Percentiles rank a stretch among this genome's conserved stretches.
Evolutionary conservation across 2,888 invertebrate species (phyloP).

Genomic region (Trimorus sp.): DNA sequence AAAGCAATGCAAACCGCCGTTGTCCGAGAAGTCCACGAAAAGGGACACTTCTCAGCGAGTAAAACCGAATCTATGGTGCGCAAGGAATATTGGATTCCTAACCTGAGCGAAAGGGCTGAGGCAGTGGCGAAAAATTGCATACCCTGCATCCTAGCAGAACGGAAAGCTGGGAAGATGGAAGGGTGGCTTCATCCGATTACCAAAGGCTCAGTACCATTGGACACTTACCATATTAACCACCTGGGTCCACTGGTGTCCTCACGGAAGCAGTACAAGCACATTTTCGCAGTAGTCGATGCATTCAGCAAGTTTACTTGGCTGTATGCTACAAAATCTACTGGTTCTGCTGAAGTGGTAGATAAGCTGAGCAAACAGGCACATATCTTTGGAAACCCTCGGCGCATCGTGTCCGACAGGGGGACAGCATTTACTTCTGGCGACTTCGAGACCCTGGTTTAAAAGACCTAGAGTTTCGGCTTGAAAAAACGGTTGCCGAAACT

Average conservation of each 20-base stretch:
- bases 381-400: constrained; percentile 67
- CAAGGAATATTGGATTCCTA: constrained; percentile 13
- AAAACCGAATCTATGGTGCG: constrained; percentile 62
- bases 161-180: constrained; percentile 17
- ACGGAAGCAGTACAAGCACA: constrained; percentile 63
- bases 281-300: constrained; percentile 35
- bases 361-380: constrained; percentile 63
- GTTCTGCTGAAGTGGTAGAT: constrained; percentile 67
- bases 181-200: constrained; percentile 19
- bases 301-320: constrained; percentile 49
- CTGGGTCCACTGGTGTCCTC: constrained; percentile 8
- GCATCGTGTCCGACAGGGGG: constrained; percentile 55
- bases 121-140: not conserved
- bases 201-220: constrained; percentile 32
- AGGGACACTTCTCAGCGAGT: constrained; percentile 74
- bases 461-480: too few species aligned
- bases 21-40: constrained; percentile 74
- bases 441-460: too few species aligned
- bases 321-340: constrained; percentile 58
- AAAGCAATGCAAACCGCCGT: constrained; percentile 75
- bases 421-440: constrained; percentile 60
- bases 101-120: not conserved
- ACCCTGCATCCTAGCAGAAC: constrained; percentile 16
- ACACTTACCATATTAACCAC: constrained; percentile 27
- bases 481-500: too few species aligned